A percentile compares a stretch with the other conserved stretches of the same genome.
phyloP scores from a whole-genome alignment of 1,140 invertebrate species.

The Panulirus ornatus region DNA sequence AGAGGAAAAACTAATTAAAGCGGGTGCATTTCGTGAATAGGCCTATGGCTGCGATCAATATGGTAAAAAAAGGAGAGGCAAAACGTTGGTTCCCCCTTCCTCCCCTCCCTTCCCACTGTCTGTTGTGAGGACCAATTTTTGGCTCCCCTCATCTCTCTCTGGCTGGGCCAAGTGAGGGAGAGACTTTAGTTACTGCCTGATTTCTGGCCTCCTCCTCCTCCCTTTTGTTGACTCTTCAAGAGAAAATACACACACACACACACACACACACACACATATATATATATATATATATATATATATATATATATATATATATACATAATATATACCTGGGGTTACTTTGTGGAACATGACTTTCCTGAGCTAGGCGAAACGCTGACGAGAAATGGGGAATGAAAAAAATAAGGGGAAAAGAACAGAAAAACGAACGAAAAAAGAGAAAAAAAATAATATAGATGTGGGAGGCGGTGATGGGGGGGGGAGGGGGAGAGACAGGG shows the following conservation, averaged over 20 bases:
- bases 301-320: no score
- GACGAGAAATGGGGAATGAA: not conserved
- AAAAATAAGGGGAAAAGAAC: not conserved
- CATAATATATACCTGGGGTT: no score
- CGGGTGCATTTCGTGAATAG: conserved; percentile 71
- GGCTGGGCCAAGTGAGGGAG: conserved; percentile 17
- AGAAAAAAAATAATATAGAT: not conserved
- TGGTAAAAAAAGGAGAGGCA: conserved; percentile 61
- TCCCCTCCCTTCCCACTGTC: conserved; percentile 29
- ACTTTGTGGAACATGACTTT: no score
- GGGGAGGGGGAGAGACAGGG: not conserved
- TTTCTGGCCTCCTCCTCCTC: not conserved
- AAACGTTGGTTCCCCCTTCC: not conserved
- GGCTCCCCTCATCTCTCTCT: conserved; percentile 39
- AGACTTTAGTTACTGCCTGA: not conserved
- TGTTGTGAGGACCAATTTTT: conserved; percentile 65
- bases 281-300: no score
- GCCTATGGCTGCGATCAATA: conserved; percentile 69
- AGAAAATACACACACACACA: not conserved
- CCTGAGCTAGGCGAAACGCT: not conserved
- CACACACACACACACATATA: not conserved
- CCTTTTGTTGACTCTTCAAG: conserved; percentile 3
- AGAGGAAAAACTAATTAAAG: conserved; percentile 71
- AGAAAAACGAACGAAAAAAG: not conserved
- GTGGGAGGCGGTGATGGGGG: not conserved